phyloP scores from a whole-genome alignment of 2,797 vertebrate species.

The Mus caroli region DNA sequence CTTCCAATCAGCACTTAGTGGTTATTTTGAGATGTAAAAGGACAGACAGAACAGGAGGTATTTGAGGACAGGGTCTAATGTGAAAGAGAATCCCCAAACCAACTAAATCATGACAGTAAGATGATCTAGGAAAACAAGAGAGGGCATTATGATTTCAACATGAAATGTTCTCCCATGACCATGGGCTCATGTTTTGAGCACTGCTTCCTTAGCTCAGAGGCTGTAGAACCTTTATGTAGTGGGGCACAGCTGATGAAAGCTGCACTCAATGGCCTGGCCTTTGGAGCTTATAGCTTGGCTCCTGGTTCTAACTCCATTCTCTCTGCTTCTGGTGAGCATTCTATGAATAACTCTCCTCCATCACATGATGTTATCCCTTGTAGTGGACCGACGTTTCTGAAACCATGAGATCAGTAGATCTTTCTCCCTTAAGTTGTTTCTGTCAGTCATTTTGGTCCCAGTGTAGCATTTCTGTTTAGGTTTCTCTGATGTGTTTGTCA shows the following conservation, averaged over 20 bases:
- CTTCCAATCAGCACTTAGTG: background rate
- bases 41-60: background rate
- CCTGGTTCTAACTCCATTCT: background rate
- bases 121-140: background rate
- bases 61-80: background rate
- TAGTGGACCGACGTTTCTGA: background rate
- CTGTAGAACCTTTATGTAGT: background rate
- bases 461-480: background rate
- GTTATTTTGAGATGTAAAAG: background rate
- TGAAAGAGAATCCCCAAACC: background rate
- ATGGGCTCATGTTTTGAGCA: background rate
- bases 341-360: background rate
- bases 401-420: background rate
- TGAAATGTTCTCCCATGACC: too few relatives aligned
- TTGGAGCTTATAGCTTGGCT: background rate
- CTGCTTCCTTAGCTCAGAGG: background rate
- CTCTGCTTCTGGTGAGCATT: background rate
- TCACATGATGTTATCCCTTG: too few relatives aligned
- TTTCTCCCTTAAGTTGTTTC: background rate
- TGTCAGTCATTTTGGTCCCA: background rate
- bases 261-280: background rate
- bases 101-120: background rate
- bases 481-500: background rate
- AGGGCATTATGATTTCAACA: background rate
- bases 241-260: background rate